phyloP scores from a whole-genome alignment of 2,888 invertebrate species.

The Caenorhabditis imperialis region DNA sequence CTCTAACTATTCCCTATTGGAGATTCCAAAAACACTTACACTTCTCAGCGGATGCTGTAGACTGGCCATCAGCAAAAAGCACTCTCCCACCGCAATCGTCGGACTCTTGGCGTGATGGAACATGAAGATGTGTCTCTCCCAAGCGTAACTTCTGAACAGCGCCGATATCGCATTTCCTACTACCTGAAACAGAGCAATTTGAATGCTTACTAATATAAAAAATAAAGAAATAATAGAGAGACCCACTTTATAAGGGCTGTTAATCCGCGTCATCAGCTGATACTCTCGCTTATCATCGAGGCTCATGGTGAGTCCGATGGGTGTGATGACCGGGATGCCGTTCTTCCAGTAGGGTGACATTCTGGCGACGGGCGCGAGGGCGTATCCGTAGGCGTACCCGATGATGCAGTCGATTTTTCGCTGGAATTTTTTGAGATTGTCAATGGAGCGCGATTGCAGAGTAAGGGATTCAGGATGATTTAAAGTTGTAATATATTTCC shows the following conservation, averaged over 20 bases:
- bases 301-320: slow-evolving; percentile 86
- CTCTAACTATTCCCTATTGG: too few relatives aligned
- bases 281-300: slow-evolving; percentile 85
- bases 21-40: too few relatives aligned
- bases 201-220: background rate
- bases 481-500: too few relatives aligned
- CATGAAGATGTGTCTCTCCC: slow-evolving; percentile 67
- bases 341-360: slow-evolving; percentile 75
- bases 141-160: slow-evolving; percentile 64
- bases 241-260: slow-evolving; percentile 84
- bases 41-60: slow-evolving; percentile 56
- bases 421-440: too few relatives aligned
- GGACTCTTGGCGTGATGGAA: slow-evolving; percentile 68
- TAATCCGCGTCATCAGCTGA: slow-evolving; percentile 87
- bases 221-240: too few relatives aligned
- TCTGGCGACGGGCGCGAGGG: slow-evolving; percentile 75
- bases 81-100: slow-evolving; percentile 68
- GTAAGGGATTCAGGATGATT: too few relatives aligned
- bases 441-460: too few relatives aligned
- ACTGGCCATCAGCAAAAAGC: slow-evolving; percentile 74
- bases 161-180: slow-evolving; percentile 58
- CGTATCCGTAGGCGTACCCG: slow-evolving; percentile 74
- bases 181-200: slow-evolving; percentile 29
- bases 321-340: slow-evolving; percentile 85
- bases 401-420: slow-evolving; percentile 75